Conservation (phyloP, 1,140 invertebrate genomes). For the Zaprionus lachaisei region DNA sequence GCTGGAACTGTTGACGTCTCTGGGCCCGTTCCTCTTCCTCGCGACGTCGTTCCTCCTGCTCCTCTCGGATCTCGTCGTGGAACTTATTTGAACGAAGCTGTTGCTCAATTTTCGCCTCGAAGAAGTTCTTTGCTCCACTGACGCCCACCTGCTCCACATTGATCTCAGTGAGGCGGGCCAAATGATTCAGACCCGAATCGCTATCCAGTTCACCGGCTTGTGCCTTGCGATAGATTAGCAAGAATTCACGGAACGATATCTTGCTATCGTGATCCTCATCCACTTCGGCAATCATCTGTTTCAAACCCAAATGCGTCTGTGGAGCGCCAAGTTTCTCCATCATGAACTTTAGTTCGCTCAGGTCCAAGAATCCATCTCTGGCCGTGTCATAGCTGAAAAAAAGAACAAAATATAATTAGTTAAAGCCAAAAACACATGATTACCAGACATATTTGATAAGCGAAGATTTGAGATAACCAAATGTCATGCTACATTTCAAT, state of each 20-base stretch:
- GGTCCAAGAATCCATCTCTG: conserved; percentile 93
- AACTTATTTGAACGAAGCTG: conserved; percentile 92
- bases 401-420: conserved; percentile 20
- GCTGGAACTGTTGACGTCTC: conserved; percentile 91
- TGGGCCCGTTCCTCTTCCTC: conserved; percentile 91
- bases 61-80: conserved; percentile 93
- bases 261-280: conserved; percentile 95
- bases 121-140: conserved; percentile 95
- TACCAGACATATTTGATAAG: neutral
- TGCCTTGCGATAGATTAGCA: conserved; percentile 94
- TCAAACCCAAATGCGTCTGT: conserved; percentile 96
- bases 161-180: conserved; percentile 93
- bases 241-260: conserved; percentile 96
- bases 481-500: neutral
- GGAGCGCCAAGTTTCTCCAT: conserved; percentile 98
- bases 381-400: conserved; percentile 94
- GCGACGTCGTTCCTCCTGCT: conserved; percentile 93
- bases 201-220: conserved; percentile 92
- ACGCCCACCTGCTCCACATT: conserved; percentile 95
- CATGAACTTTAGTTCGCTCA: conserved; percentile 96
- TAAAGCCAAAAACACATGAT: conserved; percentile 22
- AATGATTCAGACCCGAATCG: conserved; percentile 92
- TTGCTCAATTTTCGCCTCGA: conserved; percentile 96
- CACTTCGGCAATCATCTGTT: conserved; percentile 97
- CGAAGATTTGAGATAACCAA: too few species aligned